Evolutionary conservation across 2,113 vertebrate species (phyloP).

Genomic region (Xiphorhynchus elegans): DNA sequence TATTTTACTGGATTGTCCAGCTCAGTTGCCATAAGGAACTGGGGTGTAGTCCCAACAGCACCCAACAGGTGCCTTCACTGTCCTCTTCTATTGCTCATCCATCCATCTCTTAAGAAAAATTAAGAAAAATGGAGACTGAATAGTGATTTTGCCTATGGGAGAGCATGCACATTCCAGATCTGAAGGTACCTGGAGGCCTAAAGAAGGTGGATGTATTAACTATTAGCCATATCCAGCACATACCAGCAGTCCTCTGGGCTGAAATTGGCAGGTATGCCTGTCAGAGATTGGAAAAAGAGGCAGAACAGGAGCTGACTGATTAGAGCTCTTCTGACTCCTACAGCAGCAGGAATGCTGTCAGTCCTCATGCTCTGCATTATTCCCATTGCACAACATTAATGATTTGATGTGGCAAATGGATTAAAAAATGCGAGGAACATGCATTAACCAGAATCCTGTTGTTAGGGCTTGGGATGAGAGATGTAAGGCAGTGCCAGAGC

Average conservation of each 20-base stretch:
- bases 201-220: not conserved
- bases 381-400: not conserved
- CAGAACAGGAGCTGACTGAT: not conserved
- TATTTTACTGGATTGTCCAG: not conserved
- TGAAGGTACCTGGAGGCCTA: not conserved
- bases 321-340: not conserved
- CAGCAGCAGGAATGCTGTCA: constrained; percentile 2
- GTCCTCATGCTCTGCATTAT: not conserved
- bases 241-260: not conserved
- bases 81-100: not conserved
- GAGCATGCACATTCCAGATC: not conserved
- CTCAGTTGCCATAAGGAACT: not conserved
- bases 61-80: not conserved
- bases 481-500: not conserved
- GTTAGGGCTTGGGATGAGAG: not conserved
- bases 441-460: not conserved
- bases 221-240: not conserved
- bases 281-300: not conserved
- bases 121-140: not conserved
- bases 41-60: not conserved
- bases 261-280: not conserved
- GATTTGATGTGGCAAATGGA: not conserved
- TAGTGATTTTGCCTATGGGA: not conserved
- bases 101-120: not conserved
- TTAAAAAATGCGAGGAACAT: not conserved